Evolutionary conservation across 2,797 vertebrate species (phyloP), one percentile per base, ranked within the genome.

Genomic region (Centroberyx gerrardi): DNA sequence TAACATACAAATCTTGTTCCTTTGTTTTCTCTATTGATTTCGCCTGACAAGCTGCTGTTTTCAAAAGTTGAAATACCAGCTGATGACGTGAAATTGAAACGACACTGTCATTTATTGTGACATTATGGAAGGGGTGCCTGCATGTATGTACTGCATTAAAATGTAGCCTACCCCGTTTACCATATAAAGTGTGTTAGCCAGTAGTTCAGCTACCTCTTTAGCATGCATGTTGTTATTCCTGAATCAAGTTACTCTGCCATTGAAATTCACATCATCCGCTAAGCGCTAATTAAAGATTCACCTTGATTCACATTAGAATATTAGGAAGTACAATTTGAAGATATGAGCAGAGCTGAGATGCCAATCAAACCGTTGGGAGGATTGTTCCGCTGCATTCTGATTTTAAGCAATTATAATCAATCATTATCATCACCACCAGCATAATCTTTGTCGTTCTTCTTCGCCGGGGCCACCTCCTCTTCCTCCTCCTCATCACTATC

Each of bases 201-300:
- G 15, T 3, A 0, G 8, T 46, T 69, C 5, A 22, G 14, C 62
- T 62, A 36, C 62, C 14, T 54, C 55, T 33, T 8, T 38, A 27
- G 29, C 12, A 31, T 67, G 48, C 36, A 46, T 4, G 12, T 15
- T 12, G 54, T 56, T 55, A n/a, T 52, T 42, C 28, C 18, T 31
- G n/a, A 68, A 40, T 64, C 9, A 8, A 42, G 13, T 40, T 13
- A 7, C n/a, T 33, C 22, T 52, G 64, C 53, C 46, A 73, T 72
- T 85, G 13, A 62, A 71, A 82, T 74, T 74, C 72, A 61, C 17
- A 49, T 55, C 27, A 38, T 64, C 60, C 48, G 38, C 29, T n/a
- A 2, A 1, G 5, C 51, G 8, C 8, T 59, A 55, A 78, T 78
- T 68, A 59, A 60, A 60, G 8, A 55, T 78, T 78, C 59, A 74